Conservation (phyloP, 1,140 invertebrate genomes). For the Stegodyphus mimosarum region DNA sequence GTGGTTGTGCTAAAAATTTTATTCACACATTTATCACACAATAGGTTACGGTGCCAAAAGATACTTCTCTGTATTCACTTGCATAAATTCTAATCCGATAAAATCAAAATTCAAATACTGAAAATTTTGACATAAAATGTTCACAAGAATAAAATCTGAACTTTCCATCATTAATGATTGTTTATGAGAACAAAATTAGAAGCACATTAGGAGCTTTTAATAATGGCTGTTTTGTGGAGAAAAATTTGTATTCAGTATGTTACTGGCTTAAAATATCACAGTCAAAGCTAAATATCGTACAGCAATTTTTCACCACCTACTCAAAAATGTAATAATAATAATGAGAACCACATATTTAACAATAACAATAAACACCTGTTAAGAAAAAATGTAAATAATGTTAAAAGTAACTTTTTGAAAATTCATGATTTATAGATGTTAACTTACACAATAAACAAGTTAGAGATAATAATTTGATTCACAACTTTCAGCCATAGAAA, state of each 20-base stretch:
- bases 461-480: conserved; percentile 32
- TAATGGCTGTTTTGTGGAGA: too few species aligned
- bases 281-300: conserved; percentile 51
- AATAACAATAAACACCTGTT: background rate
- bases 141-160: too few species aligned
- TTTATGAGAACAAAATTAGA: too few species aligned
- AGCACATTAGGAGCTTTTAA: too few species aligned
- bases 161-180: too few species aligned
- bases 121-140: background rate
- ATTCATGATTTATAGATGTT: background rate
- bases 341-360: conserved; percentile 5
- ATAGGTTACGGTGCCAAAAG: background rate
- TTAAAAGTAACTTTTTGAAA: conserved; percentile 15
- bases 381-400: conserved; percentile 21
- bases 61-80: background rate
- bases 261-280: conserved; percentile 47
- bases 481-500: conserved; percentile 17
- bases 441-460: conserved; percentile 13
- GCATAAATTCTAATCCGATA: background rate
- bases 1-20: background rate
- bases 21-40: background rate
- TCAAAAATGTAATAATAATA: too few species aligned
- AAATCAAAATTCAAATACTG: background rate
- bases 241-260: conserved; percentile 26
- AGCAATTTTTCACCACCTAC: conserved; percentile 29